Evolutionary conservation across 1,140 invertebrate genomes (phyloP).

Genomic region (Lasaia peninsularis): DNA sequence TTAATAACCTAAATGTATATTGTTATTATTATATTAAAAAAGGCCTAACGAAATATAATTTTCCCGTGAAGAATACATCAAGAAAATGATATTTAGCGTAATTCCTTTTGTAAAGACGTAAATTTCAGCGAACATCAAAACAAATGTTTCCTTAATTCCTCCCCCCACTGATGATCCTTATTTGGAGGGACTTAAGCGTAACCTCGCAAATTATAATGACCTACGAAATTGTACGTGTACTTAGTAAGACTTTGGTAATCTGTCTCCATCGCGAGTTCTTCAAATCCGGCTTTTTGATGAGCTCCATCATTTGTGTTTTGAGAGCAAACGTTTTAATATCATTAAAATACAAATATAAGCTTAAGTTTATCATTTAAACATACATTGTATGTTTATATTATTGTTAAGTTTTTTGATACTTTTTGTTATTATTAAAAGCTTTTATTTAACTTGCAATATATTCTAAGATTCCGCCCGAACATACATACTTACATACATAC

Average conservation of each 20-base stretch:
- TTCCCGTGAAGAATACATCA: background rate
- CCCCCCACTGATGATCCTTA: slow-evolving; percentile 66
- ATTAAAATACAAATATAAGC: slow-evolving; percentile 11
- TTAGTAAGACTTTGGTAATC: slow-evolving; percentile 65
- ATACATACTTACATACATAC: no score
- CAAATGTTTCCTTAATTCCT: slow-evolving; percentile 56
- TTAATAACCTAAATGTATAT: no score
- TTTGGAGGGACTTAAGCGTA: slow-evolving; percentile 66
- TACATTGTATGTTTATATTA: no score
- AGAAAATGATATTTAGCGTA: slow-evolving; percentile 21
- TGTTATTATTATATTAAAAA: no score
- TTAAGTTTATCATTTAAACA: background rate
- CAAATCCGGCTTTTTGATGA: slow-evolving; percentile 40
- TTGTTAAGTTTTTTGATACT: no score
- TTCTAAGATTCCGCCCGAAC: no score
- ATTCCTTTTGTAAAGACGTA: slow-evolving; percentile 18
- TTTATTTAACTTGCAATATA: no score
- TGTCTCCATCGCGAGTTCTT: slow-evolving; percentile 47
- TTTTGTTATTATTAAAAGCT: no score
- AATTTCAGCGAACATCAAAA: slow-evolving; percentile 57
- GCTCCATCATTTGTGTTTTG: slow-evolving; percentile 18
- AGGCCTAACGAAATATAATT: no score
- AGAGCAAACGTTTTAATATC: background rate
- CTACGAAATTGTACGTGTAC: slow-evolving; percentile 54
- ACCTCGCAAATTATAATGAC: slow-evolving; percentile 71